Evolutionary conservation across 2,113 vertebrate species (phyloP).

Genomic region (Cranoglanis bouderius): DNA sequence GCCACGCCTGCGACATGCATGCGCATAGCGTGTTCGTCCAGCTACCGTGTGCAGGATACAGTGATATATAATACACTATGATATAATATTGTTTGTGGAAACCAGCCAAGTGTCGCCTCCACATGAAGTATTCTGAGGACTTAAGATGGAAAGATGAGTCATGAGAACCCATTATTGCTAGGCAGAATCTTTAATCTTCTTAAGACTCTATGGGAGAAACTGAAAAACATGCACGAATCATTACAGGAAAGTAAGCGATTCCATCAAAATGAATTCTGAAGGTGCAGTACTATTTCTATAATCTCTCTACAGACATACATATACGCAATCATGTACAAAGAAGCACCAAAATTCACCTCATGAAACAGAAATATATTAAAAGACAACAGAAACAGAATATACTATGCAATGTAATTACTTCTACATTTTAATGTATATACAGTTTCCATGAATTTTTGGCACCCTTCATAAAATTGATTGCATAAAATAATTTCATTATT

Average conservation of each 20-base stretch:
- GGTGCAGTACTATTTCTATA: not conserved
- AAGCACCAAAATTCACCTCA: not conserved
- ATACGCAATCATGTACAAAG: not conserved
- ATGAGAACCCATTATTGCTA: not conserved
- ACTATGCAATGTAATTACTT: not conserved
- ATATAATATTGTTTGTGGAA: not conserved
- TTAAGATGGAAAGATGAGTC: not conserved
- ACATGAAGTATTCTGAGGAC: not conserved
- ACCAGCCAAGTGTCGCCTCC: not conserved
- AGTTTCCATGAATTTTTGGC: not conserved
- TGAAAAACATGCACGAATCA: not conserved
- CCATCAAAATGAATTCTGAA: not conserved
- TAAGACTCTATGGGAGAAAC: not conserved
- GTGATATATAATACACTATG: not conserved
- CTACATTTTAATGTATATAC: not conserved
- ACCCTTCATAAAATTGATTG: not conserved
- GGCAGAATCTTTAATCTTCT: not conserved
- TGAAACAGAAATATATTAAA: not conserved
- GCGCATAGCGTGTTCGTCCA: not conserved
- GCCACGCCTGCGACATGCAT: not conserved
- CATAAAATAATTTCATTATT: not conserved
- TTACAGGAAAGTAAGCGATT: not conserved
- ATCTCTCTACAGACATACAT: not conserved
- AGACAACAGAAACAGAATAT: not conserved
- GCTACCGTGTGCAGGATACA: not conserved